Evolutionary conservation across 2,888 invertebrate species (phyloP), one percentile per base, ranked within the genome.

Genomic region (Rhingia rostrata): DNA sequence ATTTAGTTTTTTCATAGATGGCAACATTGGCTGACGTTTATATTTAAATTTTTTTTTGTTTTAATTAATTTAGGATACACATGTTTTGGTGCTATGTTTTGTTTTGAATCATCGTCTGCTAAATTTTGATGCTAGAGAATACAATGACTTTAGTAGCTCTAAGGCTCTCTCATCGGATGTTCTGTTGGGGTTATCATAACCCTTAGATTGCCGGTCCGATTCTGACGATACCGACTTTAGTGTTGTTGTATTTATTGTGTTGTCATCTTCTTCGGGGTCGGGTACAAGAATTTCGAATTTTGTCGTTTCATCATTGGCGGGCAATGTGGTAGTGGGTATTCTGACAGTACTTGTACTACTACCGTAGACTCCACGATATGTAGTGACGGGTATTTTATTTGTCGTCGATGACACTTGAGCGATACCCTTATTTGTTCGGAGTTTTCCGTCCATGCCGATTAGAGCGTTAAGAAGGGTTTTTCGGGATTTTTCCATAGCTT

Each of bases 91-190:
- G 53, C n/a, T 37, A 6, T 7, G 1, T 30, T 32, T 41, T 5
- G 10, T 41, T 54, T 53, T 30, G 51, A 81, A 77, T 84, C 87
- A 91, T 89, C 92, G 92, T 92, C 93, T 93, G 88, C 96, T 96
- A 94, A 96, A 96, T 92, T 95, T 94, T 22, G 96, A 95, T 73
- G 97, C 96, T 90, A 97, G 94, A 85, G 95, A 94, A 91, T 97
- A 97, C 74, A 97, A 92, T 86, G 97, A 96, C 92, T 96, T 94
- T 89, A 97, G 93, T 87, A 97, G 92, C 91, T 97, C 96, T 88
- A 97, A 92, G 10, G 97, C 97, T 90, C 97, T 93, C 30, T 94
- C 94, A 88, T 97, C 96, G 10, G 96, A 94, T 66, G 93, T 92
- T 32, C 81, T 86, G 78, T 84, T 84, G 2, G 84, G 84, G 64